Evolutionary conservation across 2,797 vertebrate genomes (phyloP), one percentile per base, ranked within the genome.

Genomic region (Chloroceryle inda): DNA sequence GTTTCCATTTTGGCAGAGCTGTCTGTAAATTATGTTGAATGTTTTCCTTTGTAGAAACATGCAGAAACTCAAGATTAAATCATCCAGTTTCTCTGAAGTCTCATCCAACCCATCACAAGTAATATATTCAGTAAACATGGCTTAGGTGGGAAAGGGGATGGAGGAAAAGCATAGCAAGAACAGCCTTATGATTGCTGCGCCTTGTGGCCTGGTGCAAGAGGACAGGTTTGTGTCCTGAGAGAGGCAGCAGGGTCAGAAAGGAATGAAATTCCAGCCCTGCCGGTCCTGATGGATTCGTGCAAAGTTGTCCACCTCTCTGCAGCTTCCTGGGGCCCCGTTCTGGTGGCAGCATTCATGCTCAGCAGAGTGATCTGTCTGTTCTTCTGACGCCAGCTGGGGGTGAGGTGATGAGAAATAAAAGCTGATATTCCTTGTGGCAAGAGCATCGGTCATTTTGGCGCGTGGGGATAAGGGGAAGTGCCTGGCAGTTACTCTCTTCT

Each of bases 101-200:
- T 84, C 85, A 9, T 59, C 42, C 21, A 53, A 38, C 52, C 44
- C 38, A 13, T 85, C 31, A 14, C 35, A 11, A 81, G 19, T 16
- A 1, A 1, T 1, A 3, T 27, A 4, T n/a, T 76, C 2, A 0
- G 4, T 56, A 49, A 74, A 64, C 83, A 47, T 24, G 6, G 4
- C 23, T 62, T 0, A 3, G 31, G 26, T 16, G 8, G 62, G 35
- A 72, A 86, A 84, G 35, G 33, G 11, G 44, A 45, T 11, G 1
- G 1, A 40, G 59, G 45, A 22, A 55, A 63, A 94, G 31, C 19
- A 4, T 2, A 10, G 13, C 44, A 45, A 53, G 52, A 71, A 4
- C 20, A 61, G 52, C 24, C 22, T 75, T 37, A 2, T 1, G 56
- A 45, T 49, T 4, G 0, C 71, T 47, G 63, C 68, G 78, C n/a